Evolutionary conservation across 2,797 vertebrate genomes (phyloP), one percentile per base, ranked within the genome.

Genomic region (Sternotherus odoratus): DNA sequence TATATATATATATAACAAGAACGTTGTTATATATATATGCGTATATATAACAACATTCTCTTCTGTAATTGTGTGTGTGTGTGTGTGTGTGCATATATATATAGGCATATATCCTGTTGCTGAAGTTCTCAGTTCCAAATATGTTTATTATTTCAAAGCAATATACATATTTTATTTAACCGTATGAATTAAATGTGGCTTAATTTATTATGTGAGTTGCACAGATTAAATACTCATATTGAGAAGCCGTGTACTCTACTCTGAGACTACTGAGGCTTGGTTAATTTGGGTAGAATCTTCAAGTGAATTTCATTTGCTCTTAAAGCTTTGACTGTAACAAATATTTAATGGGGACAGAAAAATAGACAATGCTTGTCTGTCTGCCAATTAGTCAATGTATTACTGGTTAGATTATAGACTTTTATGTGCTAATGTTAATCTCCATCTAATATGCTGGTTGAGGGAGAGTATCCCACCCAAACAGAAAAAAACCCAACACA

Each of bases 351-450:
- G 17, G 10, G 54, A 5, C 50, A 48, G 28, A 5, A 86, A 91
- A 92, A 91, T 74, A 94, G 82, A 83, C 46, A 0, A 30, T 84
- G 3, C 1, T 57, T 77, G 33, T 36, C 43, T 57, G 39, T n/a
- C 48, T 94, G 28, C 56, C 50, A 11, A 6, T 74, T 74, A 77
- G 36, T 86, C 90, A 83, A 48, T 85, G 21, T 12, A 53, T 1
- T 83, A 78, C 57, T 81, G 46, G 36, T 85, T n/a, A 60, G 12
- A 86, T 74, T 63, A 60, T 36, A 77, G 43, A 75, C 26, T 13
- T 26, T 48, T 75, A 89, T 89, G 86, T 83, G 8, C 79, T 90
- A 46, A 85, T 63, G n/a, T 88, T 85, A 43, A 51, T 87, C 82
- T 88, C 72, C 5, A n/a, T 53, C 91, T n/a, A 78, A 57, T 69